Percentiles rank a stretch among this genome's conserved stretches.
These are phyloP conservation scores for Pocillopora meandrina DNA, from an alignment of 92 coral and sea anemone genomes.

Conservation along the genomic window DNA sequence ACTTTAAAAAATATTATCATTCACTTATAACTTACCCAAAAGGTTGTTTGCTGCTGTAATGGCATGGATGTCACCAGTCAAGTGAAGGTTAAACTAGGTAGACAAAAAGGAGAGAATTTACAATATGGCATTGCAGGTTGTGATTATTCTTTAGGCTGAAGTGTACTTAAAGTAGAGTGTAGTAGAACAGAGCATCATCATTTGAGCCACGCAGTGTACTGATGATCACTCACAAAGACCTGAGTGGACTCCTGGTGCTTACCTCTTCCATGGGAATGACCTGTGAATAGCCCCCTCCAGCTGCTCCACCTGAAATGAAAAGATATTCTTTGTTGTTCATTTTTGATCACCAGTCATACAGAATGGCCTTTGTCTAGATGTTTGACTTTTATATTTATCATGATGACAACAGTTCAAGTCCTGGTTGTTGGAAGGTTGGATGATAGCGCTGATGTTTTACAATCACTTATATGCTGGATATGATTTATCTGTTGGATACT, in stretches of 20 bases:
- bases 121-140: background rate
- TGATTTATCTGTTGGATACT: too few species aligned
- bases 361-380: too few species aligned
- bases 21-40: slow-evolving; percentile 61
- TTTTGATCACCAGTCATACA: background rate
- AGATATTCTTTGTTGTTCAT: background rate
- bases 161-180: too few species aligned
- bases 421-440: too few species aligned
- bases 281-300: slow-evolving; percentile 98
- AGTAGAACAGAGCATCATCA: too few species aligned
- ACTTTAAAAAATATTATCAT: too few species aligned
- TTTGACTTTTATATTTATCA: background rate
- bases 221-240: too few species aligned
- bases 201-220: too few species aligned
- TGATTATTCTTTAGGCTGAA: background rate
- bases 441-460: too few species aligned
- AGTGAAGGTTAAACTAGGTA: slow-evolving; percentile 89
- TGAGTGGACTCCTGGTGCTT: background rate
- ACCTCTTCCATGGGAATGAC: slow-evolving; percentile 99
- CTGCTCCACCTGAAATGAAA: slow-evolving; percentile 83
- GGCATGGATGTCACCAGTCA: slow-evolving; percentile 98
- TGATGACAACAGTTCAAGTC: background rate
- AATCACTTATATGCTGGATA: too few species aligned
- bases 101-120: background rate
- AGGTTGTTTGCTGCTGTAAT: slow-evolving; percentile 98